Conservation (phyloP, 2,797 vertebrate genomes). For the Morelia viridis region DNA sequence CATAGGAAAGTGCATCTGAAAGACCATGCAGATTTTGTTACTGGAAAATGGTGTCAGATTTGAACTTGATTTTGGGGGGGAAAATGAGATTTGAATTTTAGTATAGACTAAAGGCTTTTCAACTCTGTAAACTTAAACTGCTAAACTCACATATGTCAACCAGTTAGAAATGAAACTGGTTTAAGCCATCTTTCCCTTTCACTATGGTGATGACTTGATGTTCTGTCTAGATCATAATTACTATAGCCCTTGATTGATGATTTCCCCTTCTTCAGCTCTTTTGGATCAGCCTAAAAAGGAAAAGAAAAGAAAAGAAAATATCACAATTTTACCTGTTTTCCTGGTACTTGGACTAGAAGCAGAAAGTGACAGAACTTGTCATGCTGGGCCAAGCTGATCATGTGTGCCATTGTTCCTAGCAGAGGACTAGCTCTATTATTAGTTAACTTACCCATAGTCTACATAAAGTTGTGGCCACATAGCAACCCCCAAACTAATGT, state of each 20-base stretch:
- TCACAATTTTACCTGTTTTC: neutral
- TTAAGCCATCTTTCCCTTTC: neutral
- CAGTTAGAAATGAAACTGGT: neutral
- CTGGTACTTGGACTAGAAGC: neutral
- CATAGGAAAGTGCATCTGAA: neutral
- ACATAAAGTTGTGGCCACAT: neutral
- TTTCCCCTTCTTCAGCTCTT: neutral
- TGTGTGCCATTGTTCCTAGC: neutral
- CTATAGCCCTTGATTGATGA: neutral
- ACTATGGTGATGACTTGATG: neutral
- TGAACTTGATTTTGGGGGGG: neutral
- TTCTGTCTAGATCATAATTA: too few species aligned
- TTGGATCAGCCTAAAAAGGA: neutral
- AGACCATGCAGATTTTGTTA: neutral
- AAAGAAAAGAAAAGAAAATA: neutral
- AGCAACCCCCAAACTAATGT: neutral
- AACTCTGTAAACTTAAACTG: neutral
- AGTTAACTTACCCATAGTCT: neutral
- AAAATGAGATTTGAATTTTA: neutral
- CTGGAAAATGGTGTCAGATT: neutral
- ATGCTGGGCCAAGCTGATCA: neutral
- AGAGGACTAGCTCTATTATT: neutral
- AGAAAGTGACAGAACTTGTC: neutral
- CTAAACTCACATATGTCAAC: neutral
- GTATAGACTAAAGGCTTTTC: neutral